Base-by-base conservation (phyloP, 2,888 invertebrate genomes). In the Meiosimyza decipiens region DNA sequence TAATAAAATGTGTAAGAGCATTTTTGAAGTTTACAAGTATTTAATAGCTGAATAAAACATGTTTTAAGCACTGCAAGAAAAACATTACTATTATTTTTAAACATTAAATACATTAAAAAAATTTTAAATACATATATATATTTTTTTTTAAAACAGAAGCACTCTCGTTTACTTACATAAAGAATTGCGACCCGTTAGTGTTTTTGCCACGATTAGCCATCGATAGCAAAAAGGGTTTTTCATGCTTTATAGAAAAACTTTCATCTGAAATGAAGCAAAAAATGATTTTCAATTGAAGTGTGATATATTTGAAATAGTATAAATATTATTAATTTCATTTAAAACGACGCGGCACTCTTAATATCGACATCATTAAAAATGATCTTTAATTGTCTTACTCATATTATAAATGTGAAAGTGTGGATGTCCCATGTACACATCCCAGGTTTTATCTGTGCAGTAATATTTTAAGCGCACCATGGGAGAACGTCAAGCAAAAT, bases 171-270 rank as follows among this genome's bases (percentile, higher is more conserved):
- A 94, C 97, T 96, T 91, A 98, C 97, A 98, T 95, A 88, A 98
- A 98, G 89, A 99, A 99, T 86, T 99, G 99, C 3, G 98, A 98
- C 73, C 99, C 98, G 88, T 99, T 99, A 55, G 99, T 98, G 84
- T 98, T 94, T 87, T 95, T 95, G 77, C 99, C 98, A 82, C 97
- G 91, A 89, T 99, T 99, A 16, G 99, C 99, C 99, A 99, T 99
- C 55, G 98, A 98, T 73, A 99, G 89, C 78, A 99, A 89, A 86
- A 93, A 97, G 16, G 97, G 95, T 79, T 91, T 91, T 81, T 95
- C 95, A 89, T 98, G 98, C 85, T 94, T 94, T 71, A 95, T 83
- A 33, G 91, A 91, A 88, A 99, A 97, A 82, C 93, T 93, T 89
- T 99, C 99, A 92, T 99, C 99, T 96, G 88, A 74, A 91, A 90